Conservation (phyloP, 2,797 vertebrate genomes). For the Eidolon dupreanum region DNA sequence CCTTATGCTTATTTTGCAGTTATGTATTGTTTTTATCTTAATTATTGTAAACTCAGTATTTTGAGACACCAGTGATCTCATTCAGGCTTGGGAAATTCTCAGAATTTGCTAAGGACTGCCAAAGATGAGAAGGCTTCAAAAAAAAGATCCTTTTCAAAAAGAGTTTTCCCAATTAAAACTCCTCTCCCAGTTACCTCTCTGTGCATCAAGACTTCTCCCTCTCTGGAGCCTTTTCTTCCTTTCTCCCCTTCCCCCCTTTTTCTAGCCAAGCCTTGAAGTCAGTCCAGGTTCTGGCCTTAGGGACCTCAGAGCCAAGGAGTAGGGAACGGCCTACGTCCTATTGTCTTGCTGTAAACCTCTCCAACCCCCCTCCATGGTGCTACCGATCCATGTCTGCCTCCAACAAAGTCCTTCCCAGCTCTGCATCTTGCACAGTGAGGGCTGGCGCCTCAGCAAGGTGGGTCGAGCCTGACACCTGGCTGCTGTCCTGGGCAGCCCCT, state of each 20-base stretch:
- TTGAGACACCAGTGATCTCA: not conserved
- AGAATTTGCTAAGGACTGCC: not conserved
- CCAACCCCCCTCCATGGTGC: not conserved
- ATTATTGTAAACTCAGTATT: not conserved
- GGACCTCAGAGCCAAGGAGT: not conserved
- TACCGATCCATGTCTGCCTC: not conserved
- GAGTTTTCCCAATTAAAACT: not conserved
- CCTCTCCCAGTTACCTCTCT: not conserved
- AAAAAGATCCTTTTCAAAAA: not conserved
- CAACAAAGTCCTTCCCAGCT: not conserved
- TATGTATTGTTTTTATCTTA: not conserved
- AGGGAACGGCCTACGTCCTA: not conserved
- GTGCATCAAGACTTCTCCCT: not conserved
- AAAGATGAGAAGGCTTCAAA: not conserved
- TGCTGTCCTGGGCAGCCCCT: not conserved
- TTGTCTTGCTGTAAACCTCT: not conserved
- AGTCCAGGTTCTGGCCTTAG: not conserved
- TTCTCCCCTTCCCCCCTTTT: not conserved
- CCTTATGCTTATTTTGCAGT: not conserved
- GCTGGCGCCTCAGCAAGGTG: fast-evolving
- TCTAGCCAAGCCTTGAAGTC: not conserved
- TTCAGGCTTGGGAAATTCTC: not conserved
- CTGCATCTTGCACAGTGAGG: not conserved
- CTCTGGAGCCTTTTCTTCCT: not conserved
- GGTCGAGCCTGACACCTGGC: not conserved